phyloP scores from a whole-genome alignment of 2,888 invertebrate species.

The Aphidius colemani region DNA sequence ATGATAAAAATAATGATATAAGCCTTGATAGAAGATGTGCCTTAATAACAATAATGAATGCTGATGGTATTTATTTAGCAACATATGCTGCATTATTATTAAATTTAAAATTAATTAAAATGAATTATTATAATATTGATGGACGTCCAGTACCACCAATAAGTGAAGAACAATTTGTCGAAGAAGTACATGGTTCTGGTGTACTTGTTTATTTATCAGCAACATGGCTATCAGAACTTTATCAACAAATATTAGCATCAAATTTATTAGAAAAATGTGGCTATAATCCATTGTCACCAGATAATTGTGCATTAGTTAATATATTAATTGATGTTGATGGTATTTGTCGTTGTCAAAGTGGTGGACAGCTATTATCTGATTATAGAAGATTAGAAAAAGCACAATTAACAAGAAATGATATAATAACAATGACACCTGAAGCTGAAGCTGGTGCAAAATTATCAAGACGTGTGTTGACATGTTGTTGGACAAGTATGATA shows the following conservation, averaged over 20 bases:
- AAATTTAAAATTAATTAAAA: constrained; percentile 77
- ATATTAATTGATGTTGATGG: constrained; percentile 84
- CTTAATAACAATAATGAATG: constrained; percentile 82
- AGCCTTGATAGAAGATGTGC: constrained; percentile 54
- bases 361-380: constrained; percentile 80
- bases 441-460: constrained; percentile 80
- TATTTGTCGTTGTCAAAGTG: constrained; percentile 70
- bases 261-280: constrained; percentile 75
- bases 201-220: constrained; percentile 91
- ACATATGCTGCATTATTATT: constrained; percentile 84
- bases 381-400: constrained; percentile 85
- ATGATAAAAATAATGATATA: constrained; percentile 43
- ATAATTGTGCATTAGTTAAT: constrained; percentile 72
- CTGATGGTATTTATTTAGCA: constrained; percentile 91
- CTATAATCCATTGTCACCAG: constrained; percentile 64
- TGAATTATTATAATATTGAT: constrained; percentile 71
- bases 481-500: constrained; percentile 91
- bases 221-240: constrained; percentile 91
- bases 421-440: constrained; percentile 64
- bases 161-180: constrained; percentile 82
- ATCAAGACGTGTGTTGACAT: constrained; percentile 79
- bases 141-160: constrained; percentile 60
- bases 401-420: constrained; percentile 68
- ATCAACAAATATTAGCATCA: constrained; percentile 80
- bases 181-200: constrained; percentile 89